These are phyloP conservation scores for Caenorhabditis inopinata DNA, from an alignment of 1,140 invertebrate species.

Conservation along the genomic window DNA sequence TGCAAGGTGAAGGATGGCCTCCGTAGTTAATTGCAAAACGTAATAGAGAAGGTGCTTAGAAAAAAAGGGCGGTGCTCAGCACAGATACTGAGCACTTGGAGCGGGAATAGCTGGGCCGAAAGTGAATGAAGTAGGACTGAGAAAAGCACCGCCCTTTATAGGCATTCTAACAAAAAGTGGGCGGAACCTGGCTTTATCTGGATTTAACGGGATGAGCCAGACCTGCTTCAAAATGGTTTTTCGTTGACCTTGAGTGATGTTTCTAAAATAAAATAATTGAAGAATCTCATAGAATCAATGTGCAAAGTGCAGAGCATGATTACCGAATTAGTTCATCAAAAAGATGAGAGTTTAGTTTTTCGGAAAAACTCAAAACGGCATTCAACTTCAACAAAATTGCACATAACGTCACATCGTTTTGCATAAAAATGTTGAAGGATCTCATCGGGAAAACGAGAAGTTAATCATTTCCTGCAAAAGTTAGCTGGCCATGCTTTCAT, in stretches of 20 bases:
- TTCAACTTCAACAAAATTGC: too few species aligned
- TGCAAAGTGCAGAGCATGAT: too few species aligned
- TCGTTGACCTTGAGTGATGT: not conserved
- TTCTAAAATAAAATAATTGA: too few species aligned
- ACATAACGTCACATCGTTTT: too few species aligned
- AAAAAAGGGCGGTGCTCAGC: conserved; percentile 1
- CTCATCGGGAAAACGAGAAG: too few species aligned
- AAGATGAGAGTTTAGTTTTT: too few species aligned
- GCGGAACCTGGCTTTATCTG: conserved; percentile 7
- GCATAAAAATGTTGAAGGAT: too few species aligned
- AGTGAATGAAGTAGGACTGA: not conserved
- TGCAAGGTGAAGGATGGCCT: not conserved
- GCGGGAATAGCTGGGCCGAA: conserved; percentile 8
- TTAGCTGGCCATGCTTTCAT: too few species aligned
- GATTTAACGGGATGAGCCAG: not conserved
- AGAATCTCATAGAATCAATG: too few species aligned
- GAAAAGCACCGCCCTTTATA: conserved; percentile 23
- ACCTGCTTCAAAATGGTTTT: not conserved
- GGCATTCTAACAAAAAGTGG: not conserved
- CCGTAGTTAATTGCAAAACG: not conserved
- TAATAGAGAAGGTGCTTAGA: not conserved
- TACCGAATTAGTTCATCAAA: too few species aligned
- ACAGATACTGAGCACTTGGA: conserved; percentile 1
- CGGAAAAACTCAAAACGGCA: too few species aligned
- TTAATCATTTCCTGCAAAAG: too few species aligned